These are phyloP conservation scores for Sipunculus nudus DNA, from an alignment of 2,888 invertebrate species.

Conservation along the genomic window DNA sequence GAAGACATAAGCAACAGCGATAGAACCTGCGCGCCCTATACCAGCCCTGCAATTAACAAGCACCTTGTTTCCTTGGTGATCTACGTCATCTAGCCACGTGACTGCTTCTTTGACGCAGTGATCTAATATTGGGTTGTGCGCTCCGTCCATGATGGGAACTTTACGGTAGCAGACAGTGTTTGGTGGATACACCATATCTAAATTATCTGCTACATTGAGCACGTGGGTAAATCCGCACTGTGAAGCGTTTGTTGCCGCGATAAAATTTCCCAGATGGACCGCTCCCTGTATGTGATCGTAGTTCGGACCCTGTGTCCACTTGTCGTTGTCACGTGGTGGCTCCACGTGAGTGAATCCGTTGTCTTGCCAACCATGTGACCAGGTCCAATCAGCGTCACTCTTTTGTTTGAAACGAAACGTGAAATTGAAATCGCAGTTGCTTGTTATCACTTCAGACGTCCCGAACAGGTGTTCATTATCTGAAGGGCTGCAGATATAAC, in stretches of 20 bases:
- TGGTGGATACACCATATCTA: slow-evolving; percentile 33
- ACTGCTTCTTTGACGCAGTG: slow-evolving; percentile 34
- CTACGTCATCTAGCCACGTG: slow-evolving; percentile 31
- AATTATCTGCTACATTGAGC: slow-evolving; percentile 41
- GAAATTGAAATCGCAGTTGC: slow-evolving; percentile 33
- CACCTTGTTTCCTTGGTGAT: slow-evolving; percentile 23
- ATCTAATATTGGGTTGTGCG: slow-evolving; percentile 24
- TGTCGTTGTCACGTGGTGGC: slow-evolving; percentile 26
- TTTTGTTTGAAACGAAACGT: slow-evolving; percentile 28
- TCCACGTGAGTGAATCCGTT: slow-evolving; percentile 33
- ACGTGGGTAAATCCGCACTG: slow-evolving; percentile 37
- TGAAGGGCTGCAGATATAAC: neutral
- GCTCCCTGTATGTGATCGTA: slow-evolving; percentile 29
- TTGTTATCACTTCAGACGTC: slow-evolving; percentile 35
- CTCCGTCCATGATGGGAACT: slow-evolving; percentile 38
- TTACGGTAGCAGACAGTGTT: slow-evolving; percentile 37
- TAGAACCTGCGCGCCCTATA: slow-evolving; percentile 43
- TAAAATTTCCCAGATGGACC: slow-evolving; percentile 44
- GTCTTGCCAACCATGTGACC: slow-evolving; percentile 27
- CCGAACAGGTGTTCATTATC: slow-evolving; percentile 20
- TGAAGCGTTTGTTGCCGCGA: slow-evolving; percentile 39
- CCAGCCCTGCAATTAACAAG: slow-evolving; percentile 44
- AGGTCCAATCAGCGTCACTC: slow-evolving; percentile 21
- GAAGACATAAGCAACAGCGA: slow-evolving; percentile 40
- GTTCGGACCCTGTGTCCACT: slow-evolving; percentile 39